Evolutionary conservation across 2,797 vertebrate genomes (phyloP), one percentile per base, ranked within the genome.

Genomic region (Platalea minor): DNA sequence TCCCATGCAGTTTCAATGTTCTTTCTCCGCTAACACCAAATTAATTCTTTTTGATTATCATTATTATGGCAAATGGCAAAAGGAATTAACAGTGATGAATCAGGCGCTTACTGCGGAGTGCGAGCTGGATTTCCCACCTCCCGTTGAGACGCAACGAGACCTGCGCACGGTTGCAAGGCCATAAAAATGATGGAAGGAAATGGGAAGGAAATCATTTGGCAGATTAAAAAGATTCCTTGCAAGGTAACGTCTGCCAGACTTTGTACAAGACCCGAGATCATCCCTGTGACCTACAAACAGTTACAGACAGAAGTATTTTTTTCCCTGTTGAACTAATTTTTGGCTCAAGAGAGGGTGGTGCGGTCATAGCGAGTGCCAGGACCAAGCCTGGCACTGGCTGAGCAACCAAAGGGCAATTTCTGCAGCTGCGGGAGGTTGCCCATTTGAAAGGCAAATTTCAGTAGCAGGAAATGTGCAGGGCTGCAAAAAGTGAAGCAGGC

Each of bases 21-120:
- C 92, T 75, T 89, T 78, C 88, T 60, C 48, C 33, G 7, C 74
- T 89, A 96, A 95, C 76, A 60, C 56, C 26, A 23, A 94, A 97
- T 96, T 96, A 97, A 97, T 97, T 97, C 79, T 51, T 93, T 95
- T 91, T 84, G 93, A 93, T 96, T 87, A 86, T 95, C 94, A 90
- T 90, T 96, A 86, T 96, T 96, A 89, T 10, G 79, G 90, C 74
- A 37, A 89, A 67, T 9, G 83, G 92, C 92, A 80, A 61, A 69
- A 57, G 76, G 95, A 93, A 94, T 93, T 74, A 93, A 84, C 21
- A 4, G 85, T 11, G 84, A 89, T 96, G 90, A 72, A 90, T 91
- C 91, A 76, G 85, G 79, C 4, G 9, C 94, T 74, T 3, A 8
- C 50, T 20, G 87, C 12, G 37, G 41, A 78, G 91, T 2, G 2